Conservation (phyloP, 2,113 vertebrate species). For the Elgaria multicarinata region DNA sequence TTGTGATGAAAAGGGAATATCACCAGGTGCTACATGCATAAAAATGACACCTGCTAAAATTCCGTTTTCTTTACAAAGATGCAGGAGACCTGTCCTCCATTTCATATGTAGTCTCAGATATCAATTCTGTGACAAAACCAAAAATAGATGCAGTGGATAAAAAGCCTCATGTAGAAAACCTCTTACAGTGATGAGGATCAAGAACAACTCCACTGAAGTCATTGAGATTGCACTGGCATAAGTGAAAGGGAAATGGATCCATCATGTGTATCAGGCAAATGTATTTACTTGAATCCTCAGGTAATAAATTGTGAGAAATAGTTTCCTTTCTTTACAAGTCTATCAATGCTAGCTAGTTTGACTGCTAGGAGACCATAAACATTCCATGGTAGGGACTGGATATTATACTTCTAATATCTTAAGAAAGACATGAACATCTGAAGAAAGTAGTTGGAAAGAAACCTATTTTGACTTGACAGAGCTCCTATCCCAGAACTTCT, state of each 20-base stretch:
- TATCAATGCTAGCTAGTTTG: conserved; percentile 50
- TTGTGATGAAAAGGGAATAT: too few relatives aligned
- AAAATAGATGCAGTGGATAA: too few relatives aligned
- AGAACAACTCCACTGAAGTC: background rate
- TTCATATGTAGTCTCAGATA: too few relatives aligned
- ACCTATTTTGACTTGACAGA: conserved; percentile 60
- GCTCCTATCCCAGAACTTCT: conserved; percentile 14
- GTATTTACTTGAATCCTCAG: background rate
- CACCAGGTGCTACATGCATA: too few relatives aligned
- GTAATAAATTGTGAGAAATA: conserved; percentile 15
- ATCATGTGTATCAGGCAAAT: conserved; percentile 28
- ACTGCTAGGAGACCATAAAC: conserved; percentile 62
- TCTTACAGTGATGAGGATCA: background rate
- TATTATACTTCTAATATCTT: conserved; percentile 52
- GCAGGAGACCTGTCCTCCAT: too few relatives aligned
- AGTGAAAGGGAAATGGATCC: background rate
- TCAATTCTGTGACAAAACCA: too few relatives aligned
- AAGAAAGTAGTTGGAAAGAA: conserved; percentile 26
- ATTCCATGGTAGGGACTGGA: conserved; percentile 39
- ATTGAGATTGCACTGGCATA: background rate
- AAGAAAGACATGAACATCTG: conserved; percentile 40
- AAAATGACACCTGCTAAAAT: too few relatives aligned
- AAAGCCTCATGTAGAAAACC: too few relatives aligned
- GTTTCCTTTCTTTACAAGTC: conserved; percentile 37
- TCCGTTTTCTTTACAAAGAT: too few relatives aligned